Evolutionary conservation across 2,888 invertebrate genomes (phyloP).

Genomic region (Erebia ligea): DNA sequence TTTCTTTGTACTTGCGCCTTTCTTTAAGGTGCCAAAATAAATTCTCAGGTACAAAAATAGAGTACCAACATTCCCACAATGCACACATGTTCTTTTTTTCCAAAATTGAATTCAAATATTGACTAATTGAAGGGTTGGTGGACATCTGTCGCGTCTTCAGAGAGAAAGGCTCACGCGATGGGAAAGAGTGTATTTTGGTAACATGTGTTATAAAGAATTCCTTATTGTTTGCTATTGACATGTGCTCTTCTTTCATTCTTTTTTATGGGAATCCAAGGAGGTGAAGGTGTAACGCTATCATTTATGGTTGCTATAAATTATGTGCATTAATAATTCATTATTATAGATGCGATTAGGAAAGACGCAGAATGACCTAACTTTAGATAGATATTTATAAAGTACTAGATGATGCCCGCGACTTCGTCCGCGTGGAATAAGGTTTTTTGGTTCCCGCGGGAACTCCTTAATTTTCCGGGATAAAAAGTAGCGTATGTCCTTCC

Average conservation of each 20-base stretch:
- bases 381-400: no score
- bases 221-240: constrained; percentile 55
- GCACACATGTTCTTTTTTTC: constrained; percentile 55
- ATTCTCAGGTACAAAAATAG: constrained; percentile 17
- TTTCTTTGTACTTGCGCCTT: not conserved
- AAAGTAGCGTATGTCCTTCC: no score
- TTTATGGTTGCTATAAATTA: not conserved
- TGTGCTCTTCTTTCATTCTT: constrained; percentile 42
- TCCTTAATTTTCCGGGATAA: no score
- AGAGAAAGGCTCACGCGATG: constrained; percentile 66
- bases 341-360: no score
- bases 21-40: constrained; percentile 16
- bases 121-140: constrained; percentile 79
- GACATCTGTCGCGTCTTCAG: constrained; percentile 70
- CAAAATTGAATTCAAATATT: constrained; percentile 73
- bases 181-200: constrained; percentile 53
- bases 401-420: no score
- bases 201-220: constrained; percentile 56
- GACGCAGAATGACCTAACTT: no score
- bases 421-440: no score
- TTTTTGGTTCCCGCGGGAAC: no score
- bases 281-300: constrained; percentile 8
- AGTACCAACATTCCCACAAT: constrained; percentile 50
- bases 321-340: not conserved
- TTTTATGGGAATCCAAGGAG: not conserved